Conservation (phyloP, 2,888 invertebrate species). For the Metopia argyrocephala region DNA sequence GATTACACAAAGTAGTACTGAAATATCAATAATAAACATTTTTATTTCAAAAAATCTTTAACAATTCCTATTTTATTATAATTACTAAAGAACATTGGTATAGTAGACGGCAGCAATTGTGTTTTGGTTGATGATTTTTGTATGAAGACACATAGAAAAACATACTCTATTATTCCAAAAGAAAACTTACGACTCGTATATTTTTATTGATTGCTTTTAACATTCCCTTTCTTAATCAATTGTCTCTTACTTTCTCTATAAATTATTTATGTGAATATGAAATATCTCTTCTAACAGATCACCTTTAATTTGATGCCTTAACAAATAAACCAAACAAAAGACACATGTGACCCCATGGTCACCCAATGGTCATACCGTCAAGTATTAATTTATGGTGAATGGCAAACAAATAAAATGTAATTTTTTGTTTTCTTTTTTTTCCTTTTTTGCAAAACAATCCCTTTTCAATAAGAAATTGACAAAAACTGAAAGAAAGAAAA, state of each 20-base stretch:
- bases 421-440: background rate
- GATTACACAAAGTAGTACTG: no score
- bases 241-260: background rate
- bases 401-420: conserved; percentile 52
- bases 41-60: no score
- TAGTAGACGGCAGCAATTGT: no score
- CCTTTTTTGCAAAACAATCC: conserved; percentile 46
- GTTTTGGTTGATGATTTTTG: no score
- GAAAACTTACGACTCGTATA: no score
- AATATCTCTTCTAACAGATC: conserved; percentile 40
- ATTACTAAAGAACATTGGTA: no score
- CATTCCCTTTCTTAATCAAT: background rate
- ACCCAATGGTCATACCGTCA: conserved; percentile 37
- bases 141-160: no score
- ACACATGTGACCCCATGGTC: conserved; percentile 53
- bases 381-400: conserved; percentile 49
- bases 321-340: conserved; percentile 43
- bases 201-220: background rate
- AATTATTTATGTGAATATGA: background rate
- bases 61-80: no score
- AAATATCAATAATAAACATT: no score
- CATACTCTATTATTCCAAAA: no score
- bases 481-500: no score
- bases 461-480: conserved; percentile 60
- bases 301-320: conserved; percentile 54